Conservation (phyloP, 2,888 invertebrate genomes). For the Trisateles emortualis region DNA sequence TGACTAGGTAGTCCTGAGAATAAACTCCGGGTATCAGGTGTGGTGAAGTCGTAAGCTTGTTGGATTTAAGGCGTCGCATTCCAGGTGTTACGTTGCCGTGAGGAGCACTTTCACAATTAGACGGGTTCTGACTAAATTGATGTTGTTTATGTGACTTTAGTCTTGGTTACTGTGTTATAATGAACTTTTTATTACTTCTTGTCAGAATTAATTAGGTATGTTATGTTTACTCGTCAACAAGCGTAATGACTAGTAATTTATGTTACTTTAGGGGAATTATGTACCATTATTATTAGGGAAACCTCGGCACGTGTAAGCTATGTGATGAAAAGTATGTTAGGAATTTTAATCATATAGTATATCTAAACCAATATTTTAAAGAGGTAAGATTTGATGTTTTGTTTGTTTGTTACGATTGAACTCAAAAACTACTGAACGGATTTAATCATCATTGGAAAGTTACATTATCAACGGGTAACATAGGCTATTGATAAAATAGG, state of each 20-base stretch:
- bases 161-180: slow-evolving; percentile 29
- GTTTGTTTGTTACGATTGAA: too few relatives aligned
- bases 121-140: slow-evolving; percentile 42
- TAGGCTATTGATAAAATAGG: too few relatives aligned
- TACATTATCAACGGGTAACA: too few relatives aligned
- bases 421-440: too few relatives aligned
- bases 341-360: too few relatives aligned
- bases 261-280: not conserved
- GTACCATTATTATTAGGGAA: too few relatives aligned
- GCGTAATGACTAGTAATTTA: not conserved
- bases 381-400: too few relatives aligned
- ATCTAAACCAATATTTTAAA: too few relatives aligned
- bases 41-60: slow-evolving; percentile 56
- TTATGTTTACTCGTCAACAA: not conserved
- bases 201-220: not conserved
- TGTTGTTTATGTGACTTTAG: slow-evolving; percentile 44
- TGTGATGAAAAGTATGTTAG: too few relatives aligned
- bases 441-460: too few relatives aligned
- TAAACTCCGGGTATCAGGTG: slow-evolving; percentile 59
- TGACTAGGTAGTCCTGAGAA: slow-evolving; percentile 33
- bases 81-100: slow-evolving; percentile 60
- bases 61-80: slow-evolving; percentile 62
- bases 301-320: too few relatives aligned
- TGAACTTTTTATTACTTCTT: slow-evolving; percentile 23
- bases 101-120: slow-evolving; percentile 49